Conservation (phyloP, 2,113 vertebrate species). For the Nothoprocta pentlandii region DNA sequence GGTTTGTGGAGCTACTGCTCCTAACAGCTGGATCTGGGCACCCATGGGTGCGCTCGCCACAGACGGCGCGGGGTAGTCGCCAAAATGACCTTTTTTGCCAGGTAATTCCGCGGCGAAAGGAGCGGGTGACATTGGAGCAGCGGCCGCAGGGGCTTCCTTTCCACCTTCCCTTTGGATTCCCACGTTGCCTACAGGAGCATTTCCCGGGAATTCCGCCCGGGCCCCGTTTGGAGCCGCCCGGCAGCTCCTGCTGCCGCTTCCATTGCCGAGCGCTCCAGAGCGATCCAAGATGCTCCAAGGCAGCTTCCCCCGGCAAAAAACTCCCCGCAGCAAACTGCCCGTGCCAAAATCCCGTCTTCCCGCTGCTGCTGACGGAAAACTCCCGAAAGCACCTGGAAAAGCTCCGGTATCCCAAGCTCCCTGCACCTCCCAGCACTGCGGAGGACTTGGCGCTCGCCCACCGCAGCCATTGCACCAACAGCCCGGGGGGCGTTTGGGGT, state of each 20-base stretch:
- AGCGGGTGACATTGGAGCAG: neutral
- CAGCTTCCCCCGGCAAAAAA: neutral
- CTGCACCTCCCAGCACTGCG: neutral
- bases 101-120: neutral
- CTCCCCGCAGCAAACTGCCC: neutral
- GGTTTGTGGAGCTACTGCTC: neutral
- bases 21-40: neutral
- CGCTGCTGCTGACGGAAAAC: neutral
- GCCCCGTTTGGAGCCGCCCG: neutral
- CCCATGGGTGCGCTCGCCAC: neutral
- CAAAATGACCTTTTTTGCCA: neutral
- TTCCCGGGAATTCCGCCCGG: neutral
- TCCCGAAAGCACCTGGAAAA: neutral
- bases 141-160: neutral
- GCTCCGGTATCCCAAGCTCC: neutral
- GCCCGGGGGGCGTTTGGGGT: neutral
- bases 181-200: neutral
- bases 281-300: neutral
- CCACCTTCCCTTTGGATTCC: neutral
- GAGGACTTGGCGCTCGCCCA: neutral
- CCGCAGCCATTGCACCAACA: constrained; percentile 54
- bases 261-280: neutral
- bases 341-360: neutral
- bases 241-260: neutral
- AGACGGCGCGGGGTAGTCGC: neutral